These are phyloP conservation scores for Pitangus sulphuratus DNA, from an alignment of 2,797 vertebrate species.

Conservation along the genomic window DNA sequence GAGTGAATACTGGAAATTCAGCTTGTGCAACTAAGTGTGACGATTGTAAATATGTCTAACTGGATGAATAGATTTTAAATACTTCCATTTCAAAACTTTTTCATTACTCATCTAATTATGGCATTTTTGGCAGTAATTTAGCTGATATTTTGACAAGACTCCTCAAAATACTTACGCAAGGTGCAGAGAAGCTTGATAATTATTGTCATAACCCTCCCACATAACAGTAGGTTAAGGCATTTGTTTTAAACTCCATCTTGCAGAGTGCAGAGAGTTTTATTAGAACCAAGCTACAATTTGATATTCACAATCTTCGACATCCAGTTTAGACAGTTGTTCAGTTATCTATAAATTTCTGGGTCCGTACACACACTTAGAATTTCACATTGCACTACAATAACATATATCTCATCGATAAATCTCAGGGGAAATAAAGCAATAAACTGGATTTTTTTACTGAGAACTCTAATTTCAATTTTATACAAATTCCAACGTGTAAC, in stretches of 20 bases:
- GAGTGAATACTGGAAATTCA: neutral
- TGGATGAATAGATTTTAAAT: neutral
- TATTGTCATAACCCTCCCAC: constrained; percentile 34
- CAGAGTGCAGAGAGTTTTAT: neutral
- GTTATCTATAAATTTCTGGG: neutral
- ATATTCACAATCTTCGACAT: neutral
- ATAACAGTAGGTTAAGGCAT: neutral
- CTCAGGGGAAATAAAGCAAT: neutral
- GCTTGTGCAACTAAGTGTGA: neutral
- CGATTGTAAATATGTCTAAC: neutral
- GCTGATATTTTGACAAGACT: constrained; percentile 32
- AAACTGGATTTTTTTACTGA: neutral
- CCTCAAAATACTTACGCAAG: neutral
- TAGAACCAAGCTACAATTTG: neutral
- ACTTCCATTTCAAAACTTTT: neutral
- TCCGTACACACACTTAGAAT: neutral
- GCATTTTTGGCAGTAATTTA: neutral
- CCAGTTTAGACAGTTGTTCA: neutral
- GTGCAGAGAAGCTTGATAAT: neutral
- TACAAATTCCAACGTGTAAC: neutral
- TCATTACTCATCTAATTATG: neutral
- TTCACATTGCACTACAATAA: neutral
- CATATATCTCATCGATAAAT: neutral
- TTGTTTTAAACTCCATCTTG: neutral
- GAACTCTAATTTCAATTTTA: neutral